Conservation (phyloP, 1,140 invertebrate genomes). For the Probaryconus sp. region DNA sequence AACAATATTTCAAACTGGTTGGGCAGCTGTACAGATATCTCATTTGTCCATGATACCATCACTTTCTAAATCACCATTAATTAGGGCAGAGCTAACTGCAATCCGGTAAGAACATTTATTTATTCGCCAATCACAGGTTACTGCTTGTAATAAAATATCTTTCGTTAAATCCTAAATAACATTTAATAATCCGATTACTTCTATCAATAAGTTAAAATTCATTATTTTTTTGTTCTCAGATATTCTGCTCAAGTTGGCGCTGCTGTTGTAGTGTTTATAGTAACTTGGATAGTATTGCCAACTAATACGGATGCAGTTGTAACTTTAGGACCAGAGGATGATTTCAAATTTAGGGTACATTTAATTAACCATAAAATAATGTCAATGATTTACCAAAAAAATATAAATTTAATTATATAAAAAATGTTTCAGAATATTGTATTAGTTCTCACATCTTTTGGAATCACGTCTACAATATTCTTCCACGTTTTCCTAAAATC, state of each 20-base stretch:
- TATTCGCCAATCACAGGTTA: no score
- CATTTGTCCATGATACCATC: slow-evolving; percentile 93
- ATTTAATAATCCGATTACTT: no score
- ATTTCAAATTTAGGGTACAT: slow-evolving; percentile 86
- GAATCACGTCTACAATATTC: slow-evolving; percentile 78
- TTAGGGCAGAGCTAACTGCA: slow-evolving; percentile 88
- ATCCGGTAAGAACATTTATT: slow-evolving; percentile 80
- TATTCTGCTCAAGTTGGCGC: slow-evolving; percentile 90
- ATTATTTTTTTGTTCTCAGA: slow-evolving; percentile 71
- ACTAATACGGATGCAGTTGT: slow-evolving; percentile 77
- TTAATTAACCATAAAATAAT: slow-evolving; percentile 14
- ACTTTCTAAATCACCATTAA: slow-evolving; percentile 82
- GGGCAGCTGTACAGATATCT: slow-evolving; percentile 94
- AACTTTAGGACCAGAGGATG: slow-evolving; percentile 84
- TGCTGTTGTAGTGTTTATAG: slow-evolving; percentile 86
- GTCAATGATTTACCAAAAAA: slow-evolving; percentile 2
- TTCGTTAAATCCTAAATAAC: not conserved
- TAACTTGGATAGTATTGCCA: slow-evolving; percentile 86
- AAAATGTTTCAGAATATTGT: slow-evolving; percentile 80
- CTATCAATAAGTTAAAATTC: no score
- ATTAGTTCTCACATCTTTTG: slow-evolving; percentile 79
- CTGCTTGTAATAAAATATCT: no score
- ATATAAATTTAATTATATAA: slow-evolving; percentile 13
- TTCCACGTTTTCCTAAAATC: slow-evolving; percentile 80
- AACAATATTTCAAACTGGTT: slow-evolving; percentile 92